Evolutionary conservation across 2,113 vertebrate genomes (phyloP).

Genomic region (Notiomystis cincta): DNA sequence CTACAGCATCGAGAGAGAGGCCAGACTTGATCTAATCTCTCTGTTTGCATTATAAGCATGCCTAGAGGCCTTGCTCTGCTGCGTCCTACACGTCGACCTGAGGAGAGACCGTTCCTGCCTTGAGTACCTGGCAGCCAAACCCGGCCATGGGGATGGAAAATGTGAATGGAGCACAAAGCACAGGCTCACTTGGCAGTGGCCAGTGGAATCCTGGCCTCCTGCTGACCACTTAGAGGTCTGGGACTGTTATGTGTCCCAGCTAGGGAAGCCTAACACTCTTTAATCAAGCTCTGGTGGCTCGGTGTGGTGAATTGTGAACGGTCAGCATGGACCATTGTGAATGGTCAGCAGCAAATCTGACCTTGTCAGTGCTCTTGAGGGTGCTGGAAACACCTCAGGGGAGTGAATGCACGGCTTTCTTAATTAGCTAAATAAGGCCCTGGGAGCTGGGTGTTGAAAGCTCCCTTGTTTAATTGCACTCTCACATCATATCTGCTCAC

Average conservation of each 20-base stretch:
- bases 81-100: not conserved
- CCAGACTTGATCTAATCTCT: conserved; percentile 42
- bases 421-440: conserved; percentile 29
- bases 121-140: not conserved
- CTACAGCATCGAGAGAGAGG: conserved; percentile 49
- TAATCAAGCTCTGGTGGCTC: not conserved
- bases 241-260: not conserved
- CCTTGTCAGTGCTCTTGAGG: not conserved
- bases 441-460: conserved; percentile 58
- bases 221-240: not conserved
- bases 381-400: not conserved
- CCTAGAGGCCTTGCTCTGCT: conserved; percentile 13
- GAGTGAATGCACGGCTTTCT: not conserved
- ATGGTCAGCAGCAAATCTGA: conserved; percentile 5
- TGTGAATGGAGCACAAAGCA: not conserved
- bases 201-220: not conserved
- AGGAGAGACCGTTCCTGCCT: not conserved
- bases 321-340: not conserved
- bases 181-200: rapidly evolving
- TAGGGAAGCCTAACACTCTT: not conserved
- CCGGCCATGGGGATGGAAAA: not conserved
- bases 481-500: conserved; percentile 11
- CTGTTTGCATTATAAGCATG: conserved; percentile 50
- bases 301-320: not conserved
- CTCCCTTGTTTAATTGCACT: not conserved